Evolutionary conservation across 1,140 invertebrate genomes (phyloP).

Genomic region (Drosophila leontia): DNA sequence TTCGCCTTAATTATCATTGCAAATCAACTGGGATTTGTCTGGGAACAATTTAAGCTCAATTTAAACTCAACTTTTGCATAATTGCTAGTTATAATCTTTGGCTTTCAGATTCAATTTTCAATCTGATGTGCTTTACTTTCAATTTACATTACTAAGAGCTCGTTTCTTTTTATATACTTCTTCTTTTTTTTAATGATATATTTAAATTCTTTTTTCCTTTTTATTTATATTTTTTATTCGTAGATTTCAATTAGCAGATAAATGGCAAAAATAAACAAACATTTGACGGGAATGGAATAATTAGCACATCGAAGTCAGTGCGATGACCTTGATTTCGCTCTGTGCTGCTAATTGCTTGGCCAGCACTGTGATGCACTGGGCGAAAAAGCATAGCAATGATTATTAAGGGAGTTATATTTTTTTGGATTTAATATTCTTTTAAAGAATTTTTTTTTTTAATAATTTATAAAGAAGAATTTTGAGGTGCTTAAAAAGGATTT

Average conservation of each 20-base stretch:
- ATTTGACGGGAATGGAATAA: slow-evolving; percentile 13
- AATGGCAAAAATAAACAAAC: slow-evolving; percentile 24
- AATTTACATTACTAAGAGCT: slow-evolving; percentile 5
- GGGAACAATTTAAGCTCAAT: slow-evolving; percentile 27
- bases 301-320: slow-evolving; percentile 27
- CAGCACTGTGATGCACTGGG: slow-evolving; percentile 16
- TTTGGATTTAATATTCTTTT: too few species aligned
- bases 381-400: not conserved
- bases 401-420: too few species aligned
- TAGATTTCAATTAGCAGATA: slow-evolving; percentile 55
- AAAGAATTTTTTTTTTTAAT: too few species aligned
- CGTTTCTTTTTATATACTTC: not conserved
- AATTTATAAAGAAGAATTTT: too few species aligned
- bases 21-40: slow-evolving; percentile 26
- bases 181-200: not conserved
- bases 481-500: too few species aligned
- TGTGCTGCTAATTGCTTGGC: slow-evolving; percentile 36
- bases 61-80: slow-evolving; percentile 26
- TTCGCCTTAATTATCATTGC: not conserved
- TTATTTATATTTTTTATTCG: not conserved
- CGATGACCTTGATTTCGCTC: slow-evolving; percentile 24
- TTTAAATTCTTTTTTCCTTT: not conserved
- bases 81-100: slow-evolving; percentile 18
- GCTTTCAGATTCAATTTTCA: slow-evolving; percentile 8
- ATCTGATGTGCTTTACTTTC: slow-evolving; percentile 9